Conservation (phyloP, 2,888 invertebrate species). For the Hirtodrosophila alboralis region DNA sequence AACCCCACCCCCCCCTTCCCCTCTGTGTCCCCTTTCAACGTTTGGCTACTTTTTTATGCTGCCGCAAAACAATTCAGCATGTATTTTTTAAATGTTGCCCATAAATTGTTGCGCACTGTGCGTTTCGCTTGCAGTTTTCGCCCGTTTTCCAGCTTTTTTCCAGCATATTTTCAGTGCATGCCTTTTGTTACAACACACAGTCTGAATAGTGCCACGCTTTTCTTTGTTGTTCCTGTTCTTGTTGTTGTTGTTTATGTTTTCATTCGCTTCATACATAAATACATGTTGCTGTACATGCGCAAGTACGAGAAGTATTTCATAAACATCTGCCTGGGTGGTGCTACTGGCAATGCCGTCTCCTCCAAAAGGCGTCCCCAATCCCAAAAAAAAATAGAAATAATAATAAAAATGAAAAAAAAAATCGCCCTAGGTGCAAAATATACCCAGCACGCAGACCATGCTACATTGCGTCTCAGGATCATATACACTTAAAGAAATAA, state of each 20-base stretch:
- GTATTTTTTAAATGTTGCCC: constrained; percentile 79
- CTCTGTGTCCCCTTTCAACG: constrained; percentile 6
- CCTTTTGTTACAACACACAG: constrained; percentile 53
- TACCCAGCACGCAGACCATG: constrained; percentile 38
- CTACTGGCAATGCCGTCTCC: constrained; percentile 9
- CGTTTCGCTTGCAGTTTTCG: constrained; percentile 57
- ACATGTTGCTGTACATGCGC: constrained; percentile 66
- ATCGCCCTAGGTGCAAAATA: constrained; percentile 58
- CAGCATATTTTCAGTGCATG: constrained; percentile 69
- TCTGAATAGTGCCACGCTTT: constrained; percentile 56
- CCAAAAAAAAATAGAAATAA: constrained; percentile 6
- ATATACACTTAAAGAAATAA: neutral
- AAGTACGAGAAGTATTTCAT: constrained; percentile 74
- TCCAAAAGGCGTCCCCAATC: neutral
- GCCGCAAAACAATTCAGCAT: constrained; percentile 75
- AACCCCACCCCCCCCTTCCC: neutral
- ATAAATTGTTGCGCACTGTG: constrained; percentile 77
- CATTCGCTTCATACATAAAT: constrained; percentile 77
- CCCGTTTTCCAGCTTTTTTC: constrained; percentile 43
- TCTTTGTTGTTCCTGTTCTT: constrained; percentile 43
- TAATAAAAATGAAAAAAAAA: constrained; percentile 21
- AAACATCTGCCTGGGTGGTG: constrained; percentile 75
- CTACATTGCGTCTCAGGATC: constrained; percentile 42
- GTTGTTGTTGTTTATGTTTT: constrained; percentile 67
- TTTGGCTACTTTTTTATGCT: constrained; percentile 73